Base-by-base conservation (phyloP, 2,888 invertebrate species). In the Crioceris asparagi region DNA sequence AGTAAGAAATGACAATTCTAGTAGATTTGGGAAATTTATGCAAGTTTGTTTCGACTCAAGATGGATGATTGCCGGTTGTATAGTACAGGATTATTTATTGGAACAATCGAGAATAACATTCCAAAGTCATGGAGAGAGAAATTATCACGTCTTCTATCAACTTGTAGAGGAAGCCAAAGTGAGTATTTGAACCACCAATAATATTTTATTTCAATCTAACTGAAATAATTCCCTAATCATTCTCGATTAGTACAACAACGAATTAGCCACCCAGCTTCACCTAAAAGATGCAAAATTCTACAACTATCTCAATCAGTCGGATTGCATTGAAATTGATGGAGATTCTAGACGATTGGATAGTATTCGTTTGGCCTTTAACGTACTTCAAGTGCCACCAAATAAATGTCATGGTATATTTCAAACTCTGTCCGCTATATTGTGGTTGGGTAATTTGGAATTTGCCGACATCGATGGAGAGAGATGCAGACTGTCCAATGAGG, bases 21-120 rank as follows among this genome's bases (percentile, higher is more conserved):
- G 87, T 25, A 75, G 92, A 7, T 92, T 92, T 64, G 92, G 92
- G n/a, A 91, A 92, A 66, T 92, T 91, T 61, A 91, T 92, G 73
- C 91, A 91, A 66, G 87, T 92, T 5, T 86, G 91, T 57, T 80
- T 92, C 59, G 91, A 92, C 66, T 75, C 75, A 43, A 78, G 84
- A 51, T 87, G 86, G 68, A 84, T 84, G 66, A 92, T 92, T 54
- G 83, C 83, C 49, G 92, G 92, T 12, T 91, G 91, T 52, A 85
- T 91, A 44, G 82, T 92, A 35, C 81, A 91, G 57, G 91, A 92
- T 64, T 92, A 91, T 61, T 69, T 92, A 35, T 68, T 92, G 43
- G 92, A 92, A 60, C 83, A 91, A 56, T 90, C 88, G 14, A 72
- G 92, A 47, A 85, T 92, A 55, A 91, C 90, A 1, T 88, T 88